Conservation (phyloP, 2,113 vertebrate genomes). For the Reinhardtius hippoglossoides region DNA sequence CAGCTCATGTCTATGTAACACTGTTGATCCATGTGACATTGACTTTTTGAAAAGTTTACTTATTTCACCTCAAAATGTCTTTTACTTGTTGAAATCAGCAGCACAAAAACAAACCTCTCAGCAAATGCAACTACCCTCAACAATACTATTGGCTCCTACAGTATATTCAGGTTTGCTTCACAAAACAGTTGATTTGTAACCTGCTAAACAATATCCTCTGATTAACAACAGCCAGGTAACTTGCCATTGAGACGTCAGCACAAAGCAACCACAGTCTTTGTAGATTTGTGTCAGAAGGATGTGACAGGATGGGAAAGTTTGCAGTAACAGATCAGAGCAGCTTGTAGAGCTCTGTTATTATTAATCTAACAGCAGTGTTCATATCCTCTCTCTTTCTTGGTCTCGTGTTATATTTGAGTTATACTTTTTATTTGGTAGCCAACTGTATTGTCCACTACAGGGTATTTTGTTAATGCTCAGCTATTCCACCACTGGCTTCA, state of each 20-base stretch:
- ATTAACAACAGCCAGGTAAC: background rate
- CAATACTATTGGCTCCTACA: background rate
- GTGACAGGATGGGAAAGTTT: background rate
- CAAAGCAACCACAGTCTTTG: background rate
- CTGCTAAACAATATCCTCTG: background rate
- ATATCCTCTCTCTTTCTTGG: conserved; percentile 7
- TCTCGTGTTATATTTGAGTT: conserved; percentile 25
- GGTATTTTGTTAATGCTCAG: conserved; percentile 29
- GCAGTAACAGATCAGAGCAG: conserved; percentile 8
- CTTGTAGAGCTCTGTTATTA: conserved; percentile 2
- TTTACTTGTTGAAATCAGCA: conserved; percentile 1
- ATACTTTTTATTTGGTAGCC: conserved; percentile 26
- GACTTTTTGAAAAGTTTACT: too few species aligned
- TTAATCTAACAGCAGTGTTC: conserved; percentile 17
- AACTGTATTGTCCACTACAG: conserved; percentile 11
- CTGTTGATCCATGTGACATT: background rate
- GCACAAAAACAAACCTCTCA: background rate
- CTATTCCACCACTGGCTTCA: conserved; percentile 15
- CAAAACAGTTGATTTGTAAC: background rate
- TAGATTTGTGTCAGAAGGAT: conserved; percentile 2
- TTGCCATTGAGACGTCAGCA: conserved; percentile 6
- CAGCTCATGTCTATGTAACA: too few species aligned
- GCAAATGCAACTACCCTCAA: conserved; percentile 5
- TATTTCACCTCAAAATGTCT: background rate
- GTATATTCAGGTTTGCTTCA: background rate